These are phyloP conservation scores for Chloroclysta siterata DNA, from an alignment of 2,888 invertebrate genomes.

Conservation along the genomic window DNA sequence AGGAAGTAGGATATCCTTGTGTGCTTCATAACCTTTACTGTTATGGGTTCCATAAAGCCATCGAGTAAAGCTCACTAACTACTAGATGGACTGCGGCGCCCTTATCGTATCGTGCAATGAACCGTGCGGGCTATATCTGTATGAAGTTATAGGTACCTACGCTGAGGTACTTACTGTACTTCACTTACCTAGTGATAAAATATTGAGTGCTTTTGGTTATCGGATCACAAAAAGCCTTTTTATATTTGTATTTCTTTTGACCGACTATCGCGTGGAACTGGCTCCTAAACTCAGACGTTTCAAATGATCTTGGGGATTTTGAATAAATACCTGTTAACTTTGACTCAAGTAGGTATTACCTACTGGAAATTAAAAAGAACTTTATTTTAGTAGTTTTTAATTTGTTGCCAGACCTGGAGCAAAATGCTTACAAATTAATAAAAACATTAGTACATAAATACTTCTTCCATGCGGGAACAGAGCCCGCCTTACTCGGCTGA, in stretches of 20 bases:
- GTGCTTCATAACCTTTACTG: slow-evolving; percentile 14
- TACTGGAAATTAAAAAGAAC: no score
- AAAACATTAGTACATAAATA: no score
- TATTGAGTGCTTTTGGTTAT: slow-evolving; percentile 21
- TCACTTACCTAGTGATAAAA: slow-evolving; percentile 5
- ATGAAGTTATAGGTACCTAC: slow-evolving; percentile 3
- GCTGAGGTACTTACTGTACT: neutral
- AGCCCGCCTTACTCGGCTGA: no score
- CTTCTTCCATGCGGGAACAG: no score
- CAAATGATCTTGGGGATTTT: no score
- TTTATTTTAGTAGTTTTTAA: no score
- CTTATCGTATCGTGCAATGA: slow-evolving; percentile 25
- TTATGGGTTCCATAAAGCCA: slow-evolving; percentile 15
- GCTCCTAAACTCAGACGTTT: no score
- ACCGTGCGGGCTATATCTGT: neutral
- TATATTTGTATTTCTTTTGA: neutral
- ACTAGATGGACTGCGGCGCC: slow-evolving; percentile 1
- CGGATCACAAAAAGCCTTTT: slow-evolving; percentile 8
- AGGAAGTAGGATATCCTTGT: slow-evolving; percentile 4
- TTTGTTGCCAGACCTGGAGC: no score
- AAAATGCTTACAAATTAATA: no score
- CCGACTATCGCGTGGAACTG: no score
- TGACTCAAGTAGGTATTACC: no score
- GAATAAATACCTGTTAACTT: no score
- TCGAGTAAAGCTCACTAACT: neutral